These are phyloP conservation scores for Polia nebulosa DNA, from an alignment of 2,888 invertebrate species.

Conservation along the genomic window DNA sequence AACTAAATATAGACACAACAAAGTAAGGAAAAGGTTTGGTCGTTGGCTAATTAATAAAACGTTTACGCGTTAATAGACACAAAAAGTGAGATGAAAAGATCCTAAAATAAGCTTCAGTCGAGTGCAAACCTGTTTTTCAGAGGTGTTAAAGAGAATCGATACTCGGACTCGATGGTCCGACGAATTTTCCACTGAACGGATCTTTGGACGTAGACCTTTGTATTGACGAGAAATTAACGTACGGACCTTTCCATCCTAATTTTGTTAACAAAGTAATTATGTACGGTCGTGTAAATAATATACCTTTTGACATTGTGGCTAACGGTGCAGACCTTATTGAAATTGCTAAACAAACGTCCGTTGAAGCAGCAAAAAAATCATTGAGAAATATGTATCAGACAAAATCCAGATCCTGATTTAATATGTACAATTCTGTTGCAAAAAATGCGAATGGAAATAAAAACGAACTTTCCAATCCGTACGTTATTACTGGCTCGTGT, in stretches of 20 bases:
- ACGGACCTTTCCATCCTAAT: slow-evolving; percentile 86
- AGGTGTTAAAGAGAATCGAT: slow-evolving; percentile 89
- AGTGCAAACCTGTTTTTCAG: slow-evolving; percentile 89
- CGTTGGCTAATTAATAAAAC: slow-evolving; percentile 72
- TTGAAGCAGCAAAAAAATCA: slow-evolving; percentile 38
- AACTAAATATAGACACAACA: slow-evolving; percentile 60
- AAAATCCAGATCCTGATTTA: slow-evolving; percentile 37
- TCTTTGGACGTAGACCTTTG: slow-evolving; percentile 87
- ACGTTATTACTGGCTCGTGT: slow-evolving; percentile 81
- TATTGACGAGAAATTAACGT: slow-evolving; percentile 87
- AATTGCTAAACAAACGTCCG: slow-evolving; percentile 37
- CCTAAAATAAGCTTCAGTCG: slow-evolving; percentile 88
- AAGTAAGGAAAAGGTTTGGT: slow-evolving; percentile 63
- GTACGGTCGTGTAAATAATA: slow-evolving; percentile 77
- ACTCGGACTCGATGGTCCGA: slow-evolving; percentile 88
- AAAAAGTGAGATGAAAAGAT: slow-evolving; percentile 88
- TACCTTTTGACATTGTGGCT: slow-evolving; percentile 65
- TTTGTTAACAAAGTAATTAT: slow-evolving; percentile 80
- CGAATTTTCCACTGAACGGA: slow-evolving; percentile 90
- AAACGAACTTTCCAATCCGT: slow-evolving; percentile 69
- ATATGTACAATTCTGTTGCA: slow-evolving; percentile 58
- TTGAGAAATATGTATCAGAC: slow-evolving; percentile 33
- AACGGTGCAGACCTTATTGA: slow-evolving; percentile 55
- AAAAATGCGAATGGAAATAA: slow-evolving; percentile 70
- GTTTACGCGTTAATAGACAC: slow-evolving; percentile 84